These are phyloP conservation scores for Aphyosemion australe DNA, from an alignment of 2,113 vertebrate genomes.

Conservation along the genomic window DNA sequence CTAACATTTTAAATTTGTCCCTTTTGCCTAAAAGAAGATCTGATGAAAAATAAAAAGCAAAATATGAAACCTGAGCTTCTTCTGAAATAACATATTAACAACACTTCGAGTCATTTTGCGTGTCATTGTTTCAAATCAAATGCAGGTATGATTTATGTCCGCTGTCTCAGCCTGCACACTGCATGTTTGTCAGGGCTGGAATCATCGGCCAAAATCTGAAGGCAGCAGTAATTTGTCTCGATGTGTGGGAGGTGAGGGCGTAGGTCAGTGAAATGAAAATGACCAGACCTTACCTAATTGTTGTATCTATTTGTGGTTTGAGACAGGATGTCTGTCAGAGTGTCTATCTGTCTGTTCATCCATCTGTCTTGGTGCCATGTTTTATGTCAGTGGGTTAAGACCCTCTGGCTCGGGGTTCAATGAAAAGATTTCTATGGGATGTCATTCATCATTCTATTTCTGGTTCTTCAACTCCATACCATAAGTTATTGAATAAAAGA, in stretches of 20 bases:
- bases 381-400: conserved; percentile 55
- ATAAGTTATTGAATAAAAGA: neutral
- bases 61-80: neutral
- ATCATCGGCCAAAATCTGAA: conserved; percentile 59
- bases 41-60: neutral
- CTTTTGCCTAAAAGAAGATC: neutral
- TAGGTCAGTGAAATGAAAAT: conserved; percentile 74
- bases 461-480: neutral
- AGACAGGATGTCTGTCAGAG: conserved; percentile 70
- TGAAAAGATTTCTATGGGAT: conserved; percentile 1
- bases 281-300: conserved; percentile 75
- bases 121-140: conserved; percentile 77
- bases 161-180: conserved; percentile 76
- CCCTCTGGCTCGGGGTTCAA: conserved; percentile 41
- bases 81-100: neutral
- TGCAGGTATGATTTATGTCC: conserved; percentile 97
- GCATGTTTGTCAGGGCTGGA: conserved; percentile 66
- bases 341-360: conserved; percentile 67
- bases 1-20: neutral
- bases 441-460: conserved; percentile 1
- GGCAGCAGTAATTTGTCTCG: conserved; percentile 70
- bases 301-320: conserved; percentile 72
- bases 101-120: no score
- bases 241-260: conserved; percentile 68
- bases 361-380: conserved; percentile 49